Percentiles rank a stretch among this genome's conserved stretches.
Conservation (phyloP, 2,888 invertebrate species). For the Pyralis farinalis region DNA sequence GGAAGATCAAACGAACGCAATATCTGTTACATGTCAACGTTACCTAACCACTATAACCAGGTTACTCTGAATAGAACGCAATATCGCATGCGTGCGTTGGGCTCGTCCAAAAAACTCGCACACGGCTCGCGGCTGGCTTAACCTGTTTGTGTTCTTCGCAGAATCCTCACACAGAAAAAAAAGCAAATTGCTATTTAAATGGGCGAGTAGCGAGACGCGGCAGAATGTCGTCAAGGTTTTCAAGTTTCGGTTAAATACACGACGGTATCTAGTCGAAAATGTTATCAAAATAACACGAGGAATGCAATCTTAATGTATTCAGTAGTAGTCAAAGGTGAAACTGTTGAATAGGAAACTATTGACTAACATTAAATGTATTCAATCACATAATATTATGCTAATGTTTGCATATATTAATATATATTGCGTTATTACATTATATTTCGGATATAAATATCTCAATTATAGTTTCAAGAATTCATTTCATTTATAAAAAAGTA, state of each 20-base stretch:
- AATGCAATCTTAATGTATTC: background rate
- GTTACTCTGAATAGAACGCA: background rate
- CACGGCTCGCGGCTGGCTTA: background rate
- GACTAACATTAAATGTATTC: background rate
- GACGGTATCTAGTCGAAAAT: conserved; percentile 23
- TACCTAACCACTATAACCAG: background rate
- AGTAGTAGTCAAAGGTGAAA: background rate
- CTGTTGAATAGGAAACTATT: background rate
- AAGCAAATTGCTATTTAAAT: conserved; percentile 29
- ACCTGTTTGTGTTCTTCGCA: conserved; percentile 1
- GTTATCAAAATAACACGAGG: conserved; percentile 2
- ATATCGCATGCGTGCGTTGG: background rate
- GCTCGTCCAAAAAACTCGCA: background rate
- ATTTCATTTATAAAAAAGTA: no score
- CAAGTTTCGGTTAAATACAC: conserved; percentile 47
- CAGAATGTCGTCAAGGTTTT: conserved; percentile 72
- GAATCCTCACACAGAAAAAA: background rate
- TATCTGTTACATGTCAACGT: background rate
- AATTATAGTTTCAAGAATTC: no score
- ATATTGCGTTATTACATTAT: no score
- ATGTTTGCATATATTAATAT: background rate
- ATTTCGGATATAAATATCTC: no score
- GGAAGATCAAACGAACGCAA: background rate
- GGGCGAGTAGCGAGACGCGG: conserved; percentile 35
- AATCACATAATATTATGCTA: background rate